Evolutionary conservation across 2,797 vertebrate species (phyloP), one percentile per base, ranked within the genome.

Genomic region (Poliocrania exsul): DNA sequence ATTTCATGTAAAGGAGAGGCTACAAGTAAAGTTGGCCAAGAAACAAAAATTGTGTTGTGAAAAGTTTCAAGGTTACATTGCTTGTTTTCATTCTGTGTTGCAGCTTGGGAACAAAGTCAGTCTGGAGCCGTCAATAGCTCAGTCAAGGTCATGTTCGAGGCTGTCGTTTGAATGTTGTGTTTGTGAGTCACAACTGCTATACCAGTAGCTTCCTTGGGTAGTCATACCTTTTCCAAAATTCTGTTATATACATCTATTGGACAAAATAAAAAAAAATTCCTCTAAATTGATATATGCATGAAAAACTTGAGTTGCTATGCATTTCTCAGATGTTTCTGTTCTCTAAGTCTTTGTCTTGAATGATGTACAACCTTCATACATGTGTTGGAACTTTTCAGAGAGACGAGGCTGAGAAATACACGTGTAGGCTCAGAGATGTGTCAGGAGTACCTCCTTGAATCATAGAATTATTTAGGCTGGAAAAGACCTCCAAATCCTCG

Each of bases 51-150:
- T 69, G 54, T 90, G 38, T 92, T 93, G 54, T 93, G 82, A 90
- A 93, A 67, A 95, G 81, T 88, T 90, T 96, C 94, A 95, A 96
- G 96, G 94, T 96, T 95, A 46, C 50, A 2, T 75, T 79, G 33
- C 90, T 93, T 96, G 66, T 95, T 95, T 95, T 94, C 70, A 38
- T 88, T 95, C 70, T 79, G 40, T 70, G 25, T 66, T 84, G 90
- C 6, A 9, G 70, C 77, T 92, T 84, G 77, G 77, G 90, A 96
- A 90, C 77, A 75, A 94, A 96, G 87, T 90, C 38, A n/a, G 70
- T 40, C 73, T 38, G 58, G 58, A 58, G 15, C 58, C 81, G 92
- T 79, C 65, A 62, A 65, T 33, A 81, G 56, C 49, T 73, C 40
- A 73, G 60, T 81, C 95, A 95, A 96, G 88, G 96, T 70, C 80